A percentile compares a stretch with the other conserved stretches of the same genome.
These are phyloP conservation scores for Heterodera carotae DNA, from an alignment of 1,140 invertebrate species.

Conservation along the genomic window DNA sequence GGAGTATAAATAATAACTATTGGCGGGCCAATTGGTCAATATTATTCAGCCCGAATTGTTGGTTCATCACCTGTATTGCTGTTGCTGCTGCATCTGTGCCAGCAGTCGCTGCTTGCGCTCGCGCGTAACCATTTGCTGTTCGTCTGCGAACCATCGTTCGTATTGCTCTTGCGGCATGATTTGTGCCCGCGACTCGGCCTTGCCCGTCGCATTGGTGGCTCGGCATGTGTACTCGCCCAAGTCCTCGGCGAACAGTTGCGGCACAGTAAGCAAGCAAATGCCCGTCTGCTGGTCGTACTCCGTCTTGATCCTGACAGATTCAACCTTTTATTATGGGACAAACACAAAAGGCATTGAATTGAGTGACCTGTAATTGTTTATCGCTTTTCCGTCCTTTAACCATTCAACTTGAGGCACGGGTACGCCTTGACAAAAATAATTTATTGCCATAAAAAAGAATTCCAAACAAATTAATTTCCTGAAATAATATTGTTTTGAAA, in stretches of 20 bases:
- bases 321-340: constrained; percentile 1
- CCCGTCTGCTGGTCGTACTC: constrained; percentile 69
- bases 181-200: constrained; percentile 50
- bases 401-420: constrained; percentile 72
- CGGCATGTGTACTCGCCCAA: constrained; percentile 77
- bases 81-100: constrained; percentile 32
- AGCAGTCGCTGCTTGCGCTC: constrained; percentile 58
- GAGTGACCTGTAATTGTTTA: constrained; percentile 73
- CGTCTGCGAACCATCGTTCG: constrained; percentile 60
- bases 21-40: not conserved
- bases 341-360: not conserved
- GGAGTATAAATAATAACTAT: too few species aligned
- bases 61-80: not conserved
- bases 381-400: constrained; percentile 88
- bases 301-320: constrained; percentile 64
- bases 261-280: constrained; percentile 59
- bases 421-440: constrained; percentile 25
- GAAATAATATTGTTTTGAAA: too few species aligned
- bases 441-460: too few species aligned
- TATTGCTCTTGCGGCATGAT: constrained; percentile 55
- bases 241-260: constrained; percentile 62
- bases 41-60: not conserved
- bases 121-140: constrained; percentile 50
- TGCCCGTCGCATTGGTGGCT: constrained; percentile 80
- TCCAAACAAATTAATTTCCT: too few species aligned